These are phyloP conservation scores for Panthera uncia DNA, from an alignment of 2,113 vertebrate species.

Conservation along the genomic window DNA sequence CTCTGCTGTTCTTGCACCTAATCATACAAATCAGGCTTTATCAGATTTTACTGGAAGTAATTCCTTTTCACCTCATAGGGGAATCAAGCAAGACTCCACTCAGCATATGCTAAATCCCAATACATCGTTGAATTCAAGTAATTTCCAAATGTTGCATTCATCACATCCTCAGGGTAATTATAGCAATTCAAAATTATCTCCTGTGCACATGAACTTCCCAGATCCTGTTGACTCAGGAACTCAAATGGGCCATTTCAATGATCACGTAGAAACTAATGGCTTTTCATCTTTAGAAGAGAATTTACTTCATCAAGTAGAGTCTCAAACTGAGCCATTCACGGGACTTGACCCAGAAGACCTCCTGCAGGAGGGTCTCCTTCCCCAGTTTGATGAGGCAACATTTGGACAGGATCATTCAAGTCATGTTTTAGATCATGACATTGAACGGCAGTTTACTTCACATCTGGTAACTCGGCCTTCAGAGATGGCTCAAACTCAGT, in stretches of 20 bases:
- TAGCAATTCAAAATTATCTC: slow-evolving; percentile 92
- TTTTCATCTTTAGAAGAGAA: slow-evolving; percentile 92
- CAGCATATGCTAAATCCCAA: slow-evolving; percentile 87
- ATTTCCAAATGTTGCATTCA: slow-evolving; percentile 90
- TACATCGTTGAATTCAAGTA: slow-evolving; percentile 88
- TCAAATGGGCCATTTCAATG: slow-evolving; percentile 88
- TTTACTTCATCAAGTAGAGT: slow-evolving; percentile 90
- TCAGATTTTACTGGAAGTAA: slow-evolving; percentile 89
- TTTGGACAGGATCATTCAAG: slow-evolving; percentile 90
- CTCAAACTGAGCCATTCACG: slow-evolving; percentile 90
- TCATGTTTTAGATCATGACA: slow-evolving; percentile 86
- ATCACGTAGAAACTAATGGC: slow-evolving; percentile 90
- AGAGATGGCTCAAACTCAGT: slow-evolving; percentile 75
- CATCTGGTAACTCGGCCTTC: slow-evolving; percentile 77
- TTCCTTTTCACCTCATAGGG: slow-evolving; percentile 89
- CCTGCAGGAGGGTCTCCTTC: slow-evolving; percentile 93
- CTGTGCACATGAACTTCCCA: slow-evolving; percentile 89
- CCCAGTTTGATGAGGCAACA: slow-evolving; percentile 92
- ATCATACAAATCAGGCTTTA: slow-evolving; percentile 85
- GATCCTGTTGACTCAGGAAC: slow-evolving; percentile 86
- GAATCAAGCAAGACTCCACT: slow-evolving; percentile 87
- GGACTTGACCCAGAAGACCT: slow-evolving; percentile 93
- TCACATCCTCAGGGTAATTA: slow-evolving; percentile 92
- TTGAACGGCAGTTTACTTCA: slow-evolving; percentile 83
- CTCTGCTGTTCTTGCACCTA: slow-evolving; percentile 85